A percentile compares a stretch with the other conserved stretches of the same genome.
Conservation (phyloP, 1,140 invertebrate species). For the Neodiprion lecontei region DNA sequence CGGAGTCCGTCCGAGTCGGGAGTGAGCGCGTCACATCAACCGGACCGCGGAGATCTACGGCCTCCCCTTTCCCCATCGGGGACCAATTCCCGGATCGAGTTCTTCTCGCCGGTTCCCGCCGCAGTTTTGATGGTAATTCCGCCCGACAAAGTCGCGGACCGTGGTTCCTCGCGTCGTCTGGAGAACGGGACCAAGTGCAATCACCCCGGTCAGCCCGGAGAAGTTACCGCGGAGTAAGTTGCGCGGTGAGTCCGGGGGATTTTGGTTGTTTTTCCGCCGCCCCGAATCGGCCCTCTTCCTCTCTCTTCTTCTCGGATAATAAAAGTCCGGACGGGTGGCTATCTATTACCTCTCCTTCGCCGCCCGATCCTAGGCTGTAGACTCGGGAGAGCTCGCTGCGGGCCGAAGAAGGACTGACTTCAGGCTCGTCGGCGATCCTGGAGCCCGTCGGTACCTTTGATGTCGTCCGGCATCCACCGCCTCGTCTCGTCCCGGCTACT, state of each 20-base stretch:
- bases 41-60: conserved; percentile 3
- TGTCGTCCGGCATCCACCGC: conserved; percentile 28
- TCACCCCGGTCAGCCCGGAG: too few relatives aligned
- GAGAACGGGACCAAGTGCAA: too few relatives aligned
- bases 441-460: conserved; percentile 33
- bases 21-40: neutral
- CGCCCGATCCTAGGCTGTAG: conserved; percentile 15
- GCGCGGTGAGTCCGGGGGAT: neutral
- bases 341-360: conserved; percentile 41
- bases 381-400: conserved; percentile 16
- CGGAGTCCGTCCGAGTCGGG: neutral
- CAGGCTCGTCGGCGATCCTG: conserved; percentile 24
- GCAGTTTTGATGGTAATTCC: too few relatives aligned
- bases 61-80: neutral
- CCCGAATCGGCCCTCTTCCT: conserved; percentile 33
- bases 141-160: neutral
- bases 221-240: neutral
- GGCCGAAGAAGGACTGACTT: conserved; percentile 29
- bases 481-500: conserved; percentile 37
- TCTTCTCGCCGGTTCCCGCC: too few relatives aligned
- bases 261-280: too few relatives aligned
- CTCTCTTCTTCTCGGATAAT: conserved; percentile 30
- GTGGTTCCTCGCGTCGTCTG: too few relatives aligned
- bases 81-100: too few relatives aligned
- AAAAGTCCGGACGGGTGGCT: conserved; percentile 46